Percentiles rank a stretch among this genome's conserved stretches.
Evolutionary conservation across 2,797 vertebrate genomes (phyloP).

Genomic region (Mallotus villosus): DNA sequence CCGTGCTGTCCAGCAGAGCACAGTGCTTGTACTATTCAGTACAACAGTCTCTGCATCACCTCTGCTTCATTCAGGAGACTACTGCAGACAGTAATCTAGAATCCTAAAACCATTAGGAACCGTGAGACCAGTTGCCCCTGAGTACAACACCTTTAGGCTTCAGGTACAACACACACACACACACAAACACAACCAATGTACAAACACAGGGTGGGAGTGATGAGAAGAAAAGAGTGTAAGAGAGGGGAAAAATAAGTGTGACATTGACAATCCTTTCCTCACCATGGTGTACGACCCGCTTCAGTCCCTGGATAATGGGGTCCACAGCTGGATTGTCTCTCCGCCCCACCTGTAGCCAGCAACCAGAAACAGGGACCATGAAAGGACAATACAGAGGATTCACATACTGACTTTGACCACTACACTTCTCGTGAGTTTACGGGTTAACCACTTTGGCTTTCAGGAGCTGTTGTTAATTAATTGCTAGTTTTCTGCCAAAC

Average conservation of each 20-base stretch:
- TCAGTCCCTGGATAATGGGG: constrained; percentile 96
- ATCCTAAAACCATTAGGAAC: not conserved
- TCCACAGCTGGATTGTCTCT: constrained; percentile 96
- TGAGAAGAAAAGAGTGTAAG: not conserved
- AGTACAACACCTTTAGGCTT: not conserved
- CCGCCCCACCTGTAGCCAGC: constrained; percentile 82
- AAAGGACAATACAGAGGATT: not conserved
- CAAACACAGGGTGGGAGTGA: constrained; percentile 10
- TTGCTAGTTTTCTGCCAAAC: not conserved
- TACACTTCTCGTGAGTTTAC: too few species aligned
- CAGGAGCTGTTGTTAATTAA: too few species aligned
- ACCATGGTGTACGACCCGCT: constrained; percentile 98
- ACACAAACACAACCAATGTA: not conserved
- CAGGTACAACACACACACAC: not conserved
- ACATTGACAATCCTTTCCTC: constrained; percentile 63
- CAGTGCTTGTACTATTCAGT: too few species aligned
- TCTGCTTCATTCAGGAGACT: not conserved
- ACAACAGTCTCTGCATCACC: too few species aligned
- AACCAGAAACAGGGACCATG: constrained; percentile 41
- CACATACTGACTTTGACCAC: too few species aligned
- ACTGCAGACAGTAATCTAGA: not conserved
- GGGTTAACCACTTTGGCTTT: too few species aligned
- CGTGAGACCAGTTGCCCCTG: not conserved
- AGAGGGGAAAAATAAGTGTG: not conserved
- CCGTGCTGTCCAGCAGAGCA: not conserved